Conservation (phyloP, 1,140 invertebrate genomes). For the Brachionus rubens region DNA sequence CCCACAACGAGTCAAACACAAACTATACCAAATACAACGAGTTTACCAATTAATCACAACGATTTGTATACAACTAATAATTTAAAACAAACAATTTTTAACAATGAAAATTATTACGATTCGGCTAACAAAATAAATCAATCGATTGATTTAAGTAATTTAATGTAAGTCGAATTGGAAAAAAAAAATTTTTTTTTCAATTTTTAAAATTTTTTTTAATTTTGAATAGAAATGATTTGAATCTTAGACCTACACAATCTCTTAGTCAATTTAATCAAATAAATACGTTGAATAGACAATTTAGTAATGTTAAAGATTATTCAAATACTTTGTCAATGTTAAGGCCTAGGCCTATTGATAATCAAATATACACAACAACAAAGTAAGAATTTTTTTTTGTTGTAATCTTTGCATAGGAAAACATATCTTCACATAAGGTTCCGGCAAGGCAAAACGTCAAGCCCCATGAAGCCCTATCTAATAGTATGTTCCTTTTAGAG, state of each 20-base stretch:
- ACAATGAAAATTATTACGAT: not conserved
- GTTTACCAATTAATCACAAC: conserved; percentile 28
- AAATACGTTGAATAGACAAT: not conserved
- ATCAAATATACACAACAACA: not conserved
- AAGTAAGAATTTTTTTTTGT: not conserved
- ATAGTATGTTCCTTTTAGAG: too few species aligned
- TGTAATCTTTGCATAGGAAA: too few species aligned
- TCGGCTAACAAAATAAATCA: conserved; percentile 9
- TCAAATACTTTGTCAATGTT: conserved; percentile 20
- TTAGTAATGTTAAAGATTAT: not conserved
- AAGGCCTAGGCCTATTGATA: not conserved
- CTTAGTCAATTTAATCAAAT: conserved; percentile 2
- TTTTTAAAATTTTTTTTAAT: too few species aligned
- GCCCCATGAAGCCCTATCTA: too few species aligned
- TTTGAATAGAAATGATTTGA: not conserved
- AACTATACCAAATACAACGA: conserved; percentile 14
- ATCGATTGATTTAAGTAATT: not conserved
- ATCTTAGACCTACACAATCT: not conserved
- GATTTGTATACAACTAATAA: not conserved
- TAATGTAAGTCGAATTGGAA: not conserved
- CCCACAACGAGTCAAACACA: too few species aligned
- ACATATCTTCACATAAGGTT: too few species aligned
- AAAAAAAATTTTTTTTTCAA: too few species aligned
- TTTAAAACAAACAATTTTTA: not conserved
- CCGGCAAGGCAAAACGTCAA: too few species aligned